Conservation (phyloP, 2,888 invertebrate genomes). For the Lingula anatina region DNA sequence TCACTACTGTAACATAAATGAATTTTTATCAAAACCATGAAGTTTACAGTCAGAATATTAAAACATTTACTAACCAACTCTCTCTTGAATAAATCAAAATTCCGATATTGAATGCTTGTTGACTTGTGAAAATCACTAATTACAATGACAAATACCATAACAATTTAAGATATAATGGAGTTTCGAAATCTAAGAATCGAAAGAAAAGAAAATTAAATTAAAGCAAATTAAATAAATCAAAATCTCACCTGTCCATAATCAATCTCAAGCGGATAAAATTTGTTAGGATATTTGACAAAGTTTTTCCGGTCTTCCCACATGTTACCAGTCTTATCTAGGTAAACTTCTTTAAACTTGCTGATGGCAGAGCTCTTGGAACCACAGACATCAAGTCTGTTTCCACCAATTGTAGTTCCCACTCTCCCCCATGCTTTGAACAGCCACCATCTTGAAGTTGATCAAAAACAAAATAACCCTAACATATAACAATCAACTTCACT, state of each 20-base stretch:
- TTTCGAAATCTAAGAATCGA: no score
- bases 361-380: constrained; percentile 47
- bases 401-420: constrained; percentile 89
- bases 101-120: no score
- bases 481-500: no score
- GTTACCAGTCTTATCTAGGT: constrained; percentile 79
- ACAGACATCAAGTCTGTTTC: constrained; percentile 43
- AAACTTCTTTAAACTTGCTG: constrained; percentile 61
- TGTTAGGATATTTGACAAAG: constrained; percentile 69
- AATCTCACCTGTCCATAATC: constrained; percentile 67
- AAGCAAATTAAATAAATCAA: background rate
- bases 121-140: no score
- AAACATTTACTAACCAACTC: no score
- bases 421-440: constrained; percentile 93
- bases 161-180: no score
- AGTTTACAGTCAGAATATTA: no score
- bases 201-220: no score
- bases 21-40: background rate
- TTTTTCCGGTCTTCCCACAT: constrained; percentile 64
- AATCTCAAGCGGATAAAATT: constrained; percentile 81
- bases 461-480: no score
- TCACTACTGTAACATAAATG: background rate
- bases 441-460: constrained; percentile 58
- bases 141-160: no score
- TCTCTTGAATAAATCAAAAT: no score